A percentile compares a stretch with the other conserved stretches of the same genome.
Conservation (phyloP, 2,113 vertebrate genomes). For the Corvus cornix region DNA sequence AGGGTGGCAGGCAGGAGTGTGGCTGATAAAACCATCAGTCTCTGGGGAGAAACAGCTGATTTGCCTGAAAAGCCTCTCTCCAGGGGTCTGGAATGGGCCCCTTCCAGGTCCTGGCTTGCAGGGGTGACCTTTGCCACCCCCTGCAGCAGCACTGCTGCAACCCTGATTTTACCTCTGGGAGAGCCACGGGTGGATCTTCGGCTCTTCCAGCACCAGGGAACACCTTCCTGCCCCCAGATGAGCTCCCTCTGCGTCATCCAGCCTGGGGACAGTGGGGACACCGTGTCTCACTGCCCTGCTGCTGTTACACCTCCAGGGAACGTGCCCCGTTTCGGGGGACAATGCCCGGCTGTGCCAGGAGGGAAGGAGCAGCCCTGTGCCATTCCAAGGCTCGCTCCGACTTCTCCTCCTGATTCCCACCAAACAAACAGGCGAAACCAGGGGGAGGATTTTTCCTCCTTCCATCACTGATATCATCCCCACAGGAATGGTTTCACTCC, state of each 20-base stretch:
- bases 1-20: neutral
- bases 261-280: neutral
- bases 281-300: accelerated
- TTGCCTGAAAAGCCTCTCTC: neutral
- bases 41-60: neutral
- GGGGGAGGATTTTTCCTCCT: neutral
- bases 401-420: neutral
- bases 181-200: accelerated
- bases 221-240: neutral
- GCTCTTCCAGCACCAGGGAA: neutral
- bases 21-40: neutral
- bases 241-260: accelerated
- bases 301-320: neutral
- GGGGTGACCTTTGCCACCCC: neutral
- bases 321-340: accelerated
- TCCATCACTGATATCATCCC: neutral
- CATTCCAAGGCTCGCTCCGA: accelerated
- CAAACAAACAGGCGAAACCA: neutral
- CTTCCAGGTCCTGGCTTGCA: neutral
- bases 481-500: neutral
- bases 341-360: neutral
- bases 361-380: neutral
- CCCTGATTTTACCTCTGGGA: accelerated
- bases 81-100: neutral
- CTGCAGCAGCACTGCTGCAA: neutral